Evolutionary conservation across 92 coral and sea anemone genomes (phyloP), one percentile per base, ranked within the genome.

Genomic region (Isaurus tuberculatus): DNA sequence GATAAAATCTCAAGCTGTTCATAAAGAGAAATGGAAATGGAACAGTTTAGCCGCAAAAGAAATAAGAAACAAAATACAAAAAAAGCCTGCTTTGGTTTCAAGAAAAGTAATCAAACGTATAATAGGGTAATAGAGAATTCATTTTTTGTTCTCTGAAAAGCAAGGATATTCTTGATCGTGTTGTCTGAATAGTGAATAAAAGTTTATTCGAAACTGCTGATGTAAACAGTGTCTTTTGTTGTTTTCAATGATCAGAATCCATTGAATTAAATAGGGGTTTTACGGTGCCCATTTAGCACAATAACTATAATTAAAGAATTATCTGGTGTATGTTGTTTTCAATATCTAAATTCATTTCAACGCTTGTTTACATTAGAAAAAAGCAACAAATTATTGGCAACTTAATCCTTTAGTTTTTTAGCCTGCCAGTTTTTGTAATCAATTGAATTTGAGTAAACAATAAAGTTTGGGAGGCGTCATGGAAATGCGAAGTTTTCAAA

Each of bases 251-350:
- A 25, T 43, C n/a, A 0, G 13, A 72, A 72, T 44, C 34, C 23
- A 23, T 14, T 2, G 32, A 34, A 20, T 37, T 37, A 70, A 23
- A 70, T 8, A 8, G 26, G 78, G 78, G 27, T 72, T 72, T 42
- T 5, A 1, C 43, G 53, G 17, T 26, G 27, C 32, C 4, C 60
- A 13, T 43, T 72, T 44, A 72, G 78, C 17, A 72, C 34, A 72
- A 72, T 44, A 26, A 72, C 20, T 44, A 16, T 13, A 72, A 44
- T 72, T 42, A 44, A 43, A 69, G 42, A 19, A 69, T 69, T 40
- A 36, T 69, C 73, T 25, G 17, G 17, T 23, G 11, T 72, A 25
- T 28, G 25, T 72, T 29, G 22, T 14, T 43, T 25, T 72, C 60
- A 43, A 72, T 25, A 16, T 42, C 15, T 42, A 22, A 72, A 72